A percentile compares a stretch with the other conserved stretches of the same genome.
phyloP scores from a whole-genome alignment of 2,888 invertebrate genomes.

The Alloscopus bannaensis region DNA sequence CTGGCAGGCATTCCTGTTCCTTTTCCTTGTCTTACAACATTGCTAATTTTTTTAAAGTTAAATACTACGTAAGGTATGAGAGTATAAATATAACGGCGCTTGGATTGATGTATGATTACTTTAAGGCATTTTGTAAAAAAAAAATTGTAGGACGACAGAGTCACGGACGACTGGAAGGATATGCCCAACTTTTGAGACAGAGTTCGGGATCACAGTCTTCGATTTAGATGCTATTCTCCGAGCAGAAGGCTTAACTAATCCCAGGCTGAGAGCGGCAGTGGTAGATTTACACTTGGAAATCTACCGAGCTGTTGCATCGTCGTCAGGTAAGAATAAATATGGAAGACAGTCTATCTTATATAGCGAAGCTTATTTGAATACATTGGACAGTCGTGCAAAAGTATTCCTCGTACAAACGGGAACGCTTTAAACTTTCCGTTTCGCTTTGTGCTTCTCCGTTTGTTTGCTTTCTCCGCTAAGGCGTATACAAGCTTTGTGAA shows the following conservation, averaged over 20 bases:
- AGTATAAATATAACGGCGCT: neutral
- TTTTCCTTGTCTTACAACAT: too few species aligned
- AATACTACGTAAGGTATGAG: constrained; percentile 14
- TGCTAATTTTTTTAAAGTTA: constrained; percentile 6
- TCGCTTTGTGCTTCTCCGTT: too few species aligned
- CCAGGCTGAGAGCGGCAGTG: constrained; percentile 60
- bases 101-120: too few species aligned
- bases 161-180: constrained; percentile 42
- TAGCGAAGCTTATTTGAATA: too few species aligned
- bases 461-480: too few species aligned
- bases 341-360: neutral
- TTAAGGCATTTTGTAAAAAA: too few species aligned
- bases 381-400: too few species aligned
- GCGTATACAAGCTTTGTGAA: too few species aligned
- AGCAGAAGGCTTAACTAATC: constrained; percentile 65
- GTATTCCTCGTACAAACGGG: too few species aligned
- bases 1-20: too few species aligned
- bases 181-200: constrained; percentile 54
- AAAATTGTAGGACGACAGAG: constrained; percentile 18
- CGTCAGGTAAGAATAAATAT: constrained; percentile 28
- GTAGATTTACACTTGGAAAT: constrained; percentile 69
- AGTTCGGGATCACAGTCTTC: constrained; percentile 68
- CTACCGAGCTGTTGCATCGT: constrained; percentile 65
- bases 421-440: too few species aligned
- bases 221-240: constrained; percentile 67